A percentile compares a stretch with the other conserved stretches of the same genome.
phyloP scores from a whole-genome alignment of 2,888 invertebrate species.

The Deroplatys truncata region DNA sequence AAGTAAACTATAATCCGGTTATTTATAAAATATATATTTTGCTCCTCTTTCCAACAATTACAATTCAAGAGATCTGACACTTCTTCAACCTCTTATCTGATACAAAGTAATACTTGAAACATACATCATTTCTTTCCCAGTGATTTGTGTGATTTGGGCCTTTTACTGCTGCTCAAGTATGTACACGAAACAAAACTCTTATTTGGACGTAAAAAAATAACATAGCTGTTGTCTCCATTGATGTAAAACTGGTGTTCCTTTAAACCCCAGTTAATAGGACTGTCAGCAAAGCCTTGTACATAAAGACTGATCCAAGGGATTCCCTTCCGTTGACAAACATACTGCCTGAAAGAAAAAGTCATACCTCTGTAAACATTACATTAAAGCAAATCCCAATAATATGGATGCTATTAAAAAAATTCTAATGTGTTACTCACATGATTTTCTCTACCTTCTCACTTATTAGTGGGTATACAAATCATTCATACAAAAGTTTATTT shows the following conservation, averaged over 20 bases:
- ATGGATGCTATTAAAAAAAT: background rate
- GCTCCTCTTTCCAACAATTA: too few relatives aligned
- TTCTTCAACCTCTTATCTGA: too few relatives aligned
- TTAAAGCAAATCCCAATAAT: background rate
- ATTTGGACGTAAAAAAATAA: constrained; percentile 44
- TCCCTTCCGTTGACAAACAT: constrained; percentile 34
- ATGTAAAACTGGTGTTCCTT: constrained; percentile 48
- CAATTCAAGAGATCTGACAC: too few relatives aligned
- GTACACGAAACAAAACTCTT: constrained; percentile 35
- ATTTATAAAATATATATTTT: too few relatives aligned
- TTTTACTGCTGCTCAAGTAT: constrained; percentile 21
- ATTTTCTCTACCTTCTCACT: too few relatives aligned
- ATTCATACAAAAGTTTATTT: too few relatives aligned
- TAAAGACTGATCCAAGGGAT: constrained; percentile 50
- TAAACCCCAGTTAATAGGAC: constrained; percentile 48
- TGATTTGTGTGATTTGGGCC: background rate
- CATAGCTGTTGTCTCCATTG: constrained; percentile 51
- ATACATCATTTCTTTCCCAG: background rate
- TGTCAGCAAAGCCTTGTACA: constrained; percentile 54
- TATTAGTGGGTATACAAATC: too few relatives aligned
- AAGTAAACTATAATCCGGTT: too few relatives aligned
- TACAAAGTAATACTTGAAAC: too few relatives aligned
- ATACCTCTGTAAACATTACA: background rate
- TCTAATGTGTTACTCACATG: too few relatives aligned
- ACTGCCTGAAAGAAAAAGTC: constrained; percentile 35